Evolutionary conservation across 2,113 vertebrate genomes (phyloP).

Genomic region (Chloebia gouldiae): DNA sequence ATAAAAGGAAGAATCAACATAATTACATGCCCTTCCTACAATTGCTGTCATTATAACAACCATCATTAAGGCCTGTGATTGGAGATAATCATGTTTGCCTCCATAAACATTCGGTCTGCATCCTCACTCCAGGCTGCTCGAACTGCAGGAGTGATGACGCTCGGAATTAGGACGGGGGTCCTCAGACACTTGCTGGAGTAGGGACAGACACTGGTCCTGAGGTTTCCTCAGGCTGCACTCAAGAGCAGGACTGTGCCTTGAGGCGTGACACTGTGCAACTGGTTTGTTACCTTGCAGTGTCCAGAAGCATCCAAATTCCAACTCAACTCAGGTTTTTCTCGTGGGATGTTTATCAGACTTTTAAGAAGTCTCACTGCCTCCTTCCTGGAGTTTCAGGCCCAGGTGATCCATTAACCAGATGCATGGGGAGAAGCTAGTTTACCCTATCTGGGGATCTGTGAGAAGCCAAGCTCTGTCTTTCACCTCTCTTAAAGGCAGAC

Average conservation of each 20-base stretch:
- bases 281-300: background rate
- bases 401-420: background rate
- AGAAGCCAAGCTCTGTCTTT: background rate
- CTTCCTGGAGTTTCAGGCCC: background rate
- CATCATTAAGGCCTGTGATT: slow-evolving; percentile 64
- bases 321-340: background rate
- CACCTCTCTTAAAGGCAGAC: background rate
- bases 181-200: background rate
- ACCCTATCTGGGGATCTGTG: background rate
- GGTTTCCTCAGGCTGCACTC: background rate
- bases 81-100: slow-evolving; percentile 67
- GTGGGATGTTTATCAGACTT: background rate
- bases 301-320: background rate
- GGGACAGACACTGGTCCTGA: background rate
- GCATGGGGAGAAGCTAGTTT: background rate
- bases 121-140: background rate
- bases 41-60: slow-evolving; percentile 58
- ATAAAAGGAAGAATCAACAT: slow-evolving; percentile 66
- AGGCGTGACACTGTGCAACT: background rate
- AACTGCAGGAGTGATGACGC: background rate
- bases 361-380: background rate
- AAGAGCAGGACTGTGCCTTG: background rate
- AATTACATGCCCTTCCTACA: slow-evolving; percentile 63
- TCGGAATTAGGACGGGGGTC: background rate
- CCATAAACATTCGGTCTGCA: slow-evolving; percentile 42